Percentiles rank a stretch among this genome's conserved stretches.
Evolutionary conservation across 2,797 vertebrate genomes (phyloP).

Genomic region (Petrocephalus sullivani): DNA sequence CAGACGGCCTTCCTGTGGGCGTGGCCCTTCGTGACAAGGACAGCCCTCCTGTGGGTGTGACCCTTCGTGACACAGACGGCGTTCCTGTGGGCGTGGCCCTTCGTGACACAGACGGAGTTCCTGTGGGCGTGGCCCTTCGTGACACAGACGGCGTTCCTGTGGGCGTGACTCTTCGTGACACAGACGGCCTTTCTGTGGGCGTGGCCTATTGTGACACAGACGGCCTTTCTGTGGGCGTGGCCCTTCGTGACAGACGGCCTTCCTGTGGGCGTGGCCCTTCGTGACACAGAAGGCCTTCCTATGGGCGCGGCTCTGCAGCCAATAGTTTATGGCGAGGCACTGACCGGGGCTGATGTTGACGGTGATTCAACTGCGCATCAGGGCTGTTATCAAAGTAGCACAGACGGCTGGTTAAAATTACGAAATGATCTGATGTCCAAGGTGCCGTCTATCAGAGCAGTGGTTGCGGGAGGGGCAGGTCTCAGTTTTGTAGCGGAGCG

Average conservation of each 20-base stretch:
- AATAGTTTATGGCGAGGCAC: neutral
- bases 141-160: no score
- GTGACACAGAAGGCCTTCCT: neutral
- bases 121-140: no score
- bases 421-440: conserved; percentile 8
- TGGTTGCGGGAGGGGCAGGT: neutral
- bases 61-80: neutral
- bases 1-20: no score
- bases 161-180: no score
- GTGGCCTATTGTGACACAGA: no score
- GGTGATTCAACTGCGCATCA: conserved; percentile 15
- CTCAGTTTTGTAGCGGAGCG: conserved; percentile 6
- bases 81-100: neutral
- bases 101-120: no score
- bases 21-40: no score
- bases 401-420: conserved; percentile 35
- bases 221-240: neutral
- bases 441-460: conserved; percentile 23
- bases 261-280: neutral
- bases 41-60: neutral
- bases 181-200: no score
- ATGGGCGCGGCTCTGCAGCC: neutral
- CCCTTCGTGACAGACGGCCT: neutral
- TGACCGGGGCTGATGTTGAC: neutral
- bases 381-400: conserved; percentile 25